These are phyloP conservation scores for Malurus melanocephalus DNA, from an alignment of 2,113 vertebrate species.

Conservation along the genomic window DNA sequence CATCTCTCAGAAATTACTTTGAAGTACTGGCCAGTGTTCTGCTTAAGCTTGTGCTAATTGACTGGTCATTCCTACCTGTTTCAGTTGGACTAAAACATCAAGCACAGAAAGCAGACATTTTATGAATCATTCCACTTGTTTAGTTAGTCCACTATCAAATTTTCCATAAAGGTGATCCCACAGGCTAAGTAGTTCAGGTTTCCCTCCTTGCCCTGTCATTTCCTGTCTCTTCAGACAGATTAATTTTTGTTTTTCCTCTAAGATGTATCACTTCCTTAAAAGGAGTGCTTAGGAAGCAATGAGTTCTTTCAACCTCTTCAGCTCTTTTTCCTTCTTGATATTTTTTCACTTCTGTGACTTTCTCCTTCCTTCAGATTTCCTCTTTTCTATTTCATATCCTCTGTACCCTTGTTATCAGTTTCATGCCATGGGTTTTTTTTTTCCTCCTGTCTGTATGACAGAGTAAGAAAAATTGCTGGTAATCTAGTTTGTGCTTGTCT, in stretches of 20 bases:
- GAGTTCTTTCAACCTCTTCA: neutral
- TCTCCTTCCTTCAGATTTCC: neutral
- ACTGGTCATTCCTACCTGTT: slow-evolving; percentile 1
- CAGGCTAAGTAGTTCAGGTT: neutral
- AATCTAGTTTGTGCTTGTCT: neutral
- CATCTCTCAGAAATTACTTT: neutral
- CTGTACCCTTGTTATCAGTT: neutral
- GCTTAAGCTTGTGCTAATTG: neutral
- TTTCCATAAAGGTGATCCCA: neutral
- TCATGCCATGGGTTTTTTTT: neutral
- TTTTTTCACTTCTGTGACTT: neutral
- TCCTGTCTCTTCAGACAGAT: neutral
- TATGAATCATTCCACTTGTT: neutral
- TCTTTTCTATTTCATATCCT: neutral
- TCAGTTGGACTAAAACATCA: neutral
- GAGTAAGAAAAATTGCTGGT: neutral
- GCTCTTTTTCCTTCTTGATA: neutral
- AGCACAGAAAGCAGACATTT: neutral
- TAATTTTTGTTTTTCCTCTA: neutral
- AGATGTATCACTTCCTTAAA: neutral
- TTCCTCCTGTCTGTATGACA: neutral
- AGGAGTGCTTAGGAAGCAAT: neutral
- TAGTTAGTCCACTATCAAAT: neutral
- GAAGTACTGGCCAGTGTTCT: slow-evolving; percentile 1
- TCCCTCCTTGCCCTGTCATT: neutral